Evolutionary conservation across 1,140 invertebrate genomes (phyloP), one percentile per base, ranked within the genome.

Genomic region (Limonius californicus): DNA sequence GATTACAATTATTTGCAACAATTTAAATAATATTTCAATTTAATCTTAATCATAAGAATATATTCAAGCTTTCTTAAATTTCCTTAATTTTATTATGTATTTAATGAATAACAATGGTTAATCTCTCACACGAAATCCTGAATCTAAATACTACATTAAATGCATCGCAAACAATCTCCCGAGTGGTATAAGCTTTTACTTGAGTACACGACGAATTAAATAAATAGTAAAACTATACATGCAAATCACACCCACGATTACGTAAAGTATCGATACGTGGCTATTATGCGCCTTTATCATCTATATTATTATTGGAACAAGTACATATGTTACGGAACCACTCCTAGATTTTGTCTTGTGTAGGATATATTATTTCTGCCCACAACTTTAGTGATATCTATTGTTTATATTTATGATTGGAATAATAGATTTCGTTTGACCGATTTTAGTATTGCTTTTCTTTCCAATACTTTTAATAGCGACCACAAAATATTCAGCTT

Each of bases 201-300:
- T n/a, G n/a, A n/a, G n/a, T n/a, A n/a, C n/a, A n/a, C n/a, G 23
- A 27, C 3, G 23, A 27, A 39, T 39, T 39, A 12, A n/a, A 61
- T 61, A 61, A 61, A 61, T 54, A 54, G 20, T 20, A 47, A 61
- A 20, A 12, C 47, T 54, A 61, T 39, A 55, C 54, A 66, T 66
- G 65, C 61, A 66, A 66, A 66, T 66, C 54, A 63, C 65, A 60
- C 65, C 65, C 61, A 66, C 65, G 45, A 61, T 57, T 58, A 43
- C 47, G 62, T 27, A 55, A 66, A 66, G 59, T 56, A 63, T 63
- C 61, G 57, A 62, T 63, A 63, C 65, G 57, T 66, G 63, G 63
- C 63, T 66, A 66, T 66, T 66, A 66, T 66, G 61, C 61, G 57
- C 65, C 55, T 66, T 66, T 66, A 66, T 66, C 65, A 63, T 66